A percentile compares a stretch with the other conserved stretches of the same genome.
phyloP scores from a whole-genome alignment of 2,888 invertebrate species.

The Dysmachus trigonus region DNA sequence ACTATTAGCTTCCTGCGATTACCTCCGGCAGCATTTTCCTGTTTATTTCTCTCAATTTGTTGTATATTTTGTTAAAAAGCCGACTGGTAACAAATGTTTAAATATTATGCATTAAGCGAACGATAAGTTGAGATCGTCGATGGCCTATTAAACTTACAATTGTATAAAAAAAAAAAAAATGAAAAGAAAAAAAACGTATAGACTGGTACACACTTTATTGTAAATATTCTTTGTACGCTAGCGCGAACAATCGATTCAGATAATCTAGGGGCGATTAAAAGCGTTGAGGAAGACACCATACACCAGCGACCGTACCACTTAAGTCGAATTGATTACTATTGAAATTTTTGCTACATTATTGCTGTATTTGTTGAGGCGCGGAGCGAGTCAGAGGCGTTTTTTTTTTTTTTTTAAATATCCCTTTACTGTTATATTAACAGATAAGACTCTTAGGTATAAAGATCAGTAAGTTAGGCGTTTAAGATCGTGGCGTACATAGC shows the following conservation, averaged over 20 bases:
- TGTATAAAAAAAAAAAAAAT: background rate
- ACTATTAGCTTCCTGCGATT: background rate
- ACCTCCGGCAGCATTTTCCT: background rate
- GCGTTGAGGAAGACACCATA: background rate
- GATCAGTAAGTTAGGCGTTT: conserved; percentile 5
- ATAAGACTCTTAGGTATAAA: conserved; percentile 44
- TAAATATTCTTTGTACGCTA: conserved; percentile 26
- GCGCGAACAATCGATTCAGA: conserved; percentile 4
- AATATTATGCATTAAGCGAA: background rate
- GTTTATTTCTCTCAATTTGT: background rate
- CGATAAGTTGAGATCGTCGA: conserved; percentile 32
- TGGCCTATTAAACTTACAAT: conserved; percentile 49
- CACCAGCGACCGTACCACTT: background rate
- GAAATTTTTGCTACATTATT: conserved; percentile 21
- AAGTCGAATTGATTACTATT: conserved; percentile 24
- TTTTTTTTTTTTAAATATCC: conserved; percentile 18
- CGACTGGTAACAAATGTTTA: conserved; percentile 6
- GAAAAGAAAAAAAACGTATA: background rate
- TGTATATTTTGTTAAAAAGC: conserved; percentile 22
- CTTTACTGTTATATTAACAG: conserved; percentile 48
- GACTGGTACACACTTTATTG: conserved; percentile 3
- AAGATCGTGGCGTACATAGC: conserved; percentile 45
- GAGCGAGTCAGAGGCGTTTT: background rate
- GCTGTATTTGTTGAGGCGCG: conserved; percentile 27
- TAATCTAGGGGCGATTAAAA: background rate